These are phyloP conservation scores for Dendrolimus punctatus DNA, from an alignment of 1,140 invertebrate genomes.

Conservation along the genomic window DNA sequence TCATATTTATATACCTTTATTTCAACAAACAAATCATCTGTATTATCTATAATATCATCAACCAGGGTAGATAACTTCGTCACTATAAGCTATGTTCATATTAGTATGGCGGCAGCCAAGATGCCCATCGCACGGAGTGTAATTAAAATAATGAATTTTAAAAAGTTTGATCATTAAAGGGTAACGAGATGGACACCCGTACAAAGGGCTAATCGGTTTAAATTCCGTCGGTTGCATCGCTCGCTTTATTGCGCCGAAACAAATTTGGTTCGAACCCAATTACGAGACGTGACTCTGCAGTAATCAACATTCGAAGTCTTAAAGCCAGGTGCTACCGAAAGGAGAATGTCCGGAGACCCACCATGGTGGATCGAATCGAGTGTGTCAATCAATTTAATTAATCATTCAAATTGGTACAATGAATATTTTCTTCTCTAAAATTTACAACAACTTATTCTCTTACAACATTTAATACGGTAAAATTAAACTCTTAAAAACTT, in stretches of 20 bases:
- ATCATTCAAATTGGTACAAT: constrained; percentile 47
- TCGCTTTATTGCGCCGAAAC: constrained; percentile 31
- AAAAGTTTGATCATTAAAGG: constrained; percentile 6
- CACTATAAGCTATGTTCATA: too few species aligned
- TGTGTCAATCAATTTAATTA: constrained; percentile 61
- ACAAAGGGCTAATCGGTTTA: constrained; percentile 22
- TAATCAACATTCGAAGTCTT: constrained; percentile 47
- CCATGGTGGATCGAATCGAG: constrained; percentile 45
- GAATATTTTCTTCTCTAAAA: constrained; percentile 26
- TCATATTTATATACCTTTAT: too few species aligned
- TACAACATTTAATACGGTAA: constrained; percentile 6
- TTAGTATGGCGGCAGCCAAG: too few species aligned
- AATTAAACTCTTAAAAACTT: too few species aligned
- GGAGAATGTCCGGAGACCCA: constrained; percentile 36
- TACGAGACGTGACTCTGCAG: constrained; percentile 56
- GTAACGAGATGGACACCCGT: constrained; percentile 6
- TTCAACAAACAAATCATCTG: too few species aligned
- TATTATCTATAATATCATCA: too few species aligned
- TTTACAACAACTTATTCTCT: constrained; percentile 14
- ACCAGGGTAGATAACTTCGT: too few species aligned
- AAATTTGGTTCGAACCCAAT: constrained; percentile 50
- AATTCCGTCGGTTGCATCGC: constrained; percentile 21
- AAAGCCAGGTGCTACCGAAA: constrained; percentile 40
- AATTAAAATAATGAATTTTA: too few species aligned
- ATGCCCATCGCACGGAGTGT: too few species aligned